Percentiles rank a stretch among this genome's conserved stretches.
These are phyloP conservation scores for Himalopsyche phryganea DNA, from an alignment of 1,140 invertebrate species.

Conservation along the genomic window DNA sequence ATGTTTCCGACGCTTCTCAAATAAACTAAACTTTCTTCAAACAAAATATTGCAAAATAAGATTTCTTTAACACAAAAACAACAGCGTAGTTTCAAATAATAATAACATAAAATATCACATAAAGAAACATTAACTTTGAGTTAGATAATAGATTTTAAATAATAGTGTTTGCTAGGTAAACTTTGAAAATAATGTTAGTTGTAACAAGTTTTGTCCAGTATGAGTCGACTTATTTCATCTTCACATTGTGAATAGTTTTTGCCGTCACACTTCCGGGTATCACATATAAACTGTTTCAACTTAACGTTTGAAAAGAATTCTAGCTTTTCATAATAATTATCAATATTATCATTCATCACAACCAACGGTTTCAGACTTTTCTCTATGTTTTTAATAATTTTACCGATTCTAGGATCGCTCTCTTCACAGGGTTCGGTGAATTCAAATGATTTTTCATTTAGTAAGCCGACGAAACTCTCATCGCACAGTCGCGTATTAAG, in stretches of 20 bases:
- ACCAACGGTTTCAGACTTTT: conserved; percentile 6
- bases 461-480: background rate
- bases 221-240: conserved; percentile 11
- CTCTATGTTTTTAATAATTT: conserved; percentile 7
- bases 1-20: too few species aligned
- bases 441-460: too few species aligned
- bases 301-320: conserved; percentile 8
- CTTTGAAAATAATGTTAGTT: conserved; percentile 6
- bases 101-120: too few species aligned
- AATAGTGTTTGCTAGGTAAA: too few species aligned
- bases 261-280: background rate
- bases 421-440: background rate
- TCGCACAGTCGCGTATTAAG: background rate
- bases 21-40: too few species aligned
- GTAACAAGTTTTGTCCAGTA: conserved; percentile 12
- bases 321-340: background rate
- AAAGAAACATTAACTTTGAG: too few species aligned
- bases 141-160: too few species aligned
- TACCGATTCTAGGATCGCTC: conserved; percentile 1
- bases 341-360: background rate
- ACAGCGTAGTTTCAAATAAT: too few species aligned
- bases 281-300: conserved; percentile 7
- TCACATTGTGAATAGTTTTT: conserved; percentile 11
- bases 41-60: too few species aligned
- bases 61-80: too few species aligned